Evolutionary conservation across 1,140 invertebrate species (phyloP).

Genomic region (Cheumatopsyche charites): DNA sequence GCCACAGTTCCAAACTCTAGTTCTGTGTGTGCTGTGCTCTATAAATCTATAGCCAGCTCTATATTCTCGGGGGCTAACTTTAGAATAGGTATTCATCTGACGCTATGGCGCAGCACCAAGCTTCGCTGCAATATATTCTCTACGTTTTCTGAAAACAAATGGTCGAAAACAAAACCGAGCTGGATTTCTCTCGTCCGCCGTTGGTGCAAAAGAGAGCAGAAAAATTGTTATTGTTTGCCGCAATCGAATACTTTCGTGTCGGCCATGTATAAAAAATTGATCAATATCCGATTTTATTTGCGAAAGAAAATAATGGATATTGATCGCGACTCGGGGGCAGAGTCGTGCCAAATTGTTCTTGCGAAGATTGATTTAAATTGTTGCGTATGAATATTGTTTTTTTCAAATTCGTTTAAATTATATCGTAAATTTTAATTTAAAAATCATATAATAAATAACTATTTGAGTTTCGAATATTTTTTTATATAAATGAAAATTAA

Average conservation of each 20-base stretch:
- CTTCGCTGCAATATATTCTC: slow-evolving; percentile 45
- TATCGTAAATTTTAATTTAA: too few relatives aligned
- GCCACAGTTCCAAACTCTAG: background rate
- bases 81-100: slow-evolving; percentile 45
- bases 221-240: slow-evolving; percentile 40
- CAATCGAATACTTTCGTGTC: slow-evolving; percentile 31
- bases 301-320: background rate
- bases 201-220: background rate
- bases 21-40: background rate
- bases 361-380: too few relatives aligned
- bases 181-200: slow-evolving; percentile 27
- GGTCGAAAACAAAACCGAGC: slow-evolving; percentile 42
- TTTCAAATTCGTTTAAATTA: too few relatives aligned
- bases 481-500: too few relatives aligned
- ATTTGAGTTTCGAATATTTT: too few relatives aligned
- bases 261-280: too few relatives aligned
- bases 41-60: background rate
- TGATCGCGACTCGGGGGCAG: background rate
- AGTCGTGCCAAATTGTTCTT: background rate
- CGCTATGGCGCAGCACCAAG: slow-evolving; percentile 30
- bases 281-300: too few relatives aligned
- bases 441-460: too few relatives aligned
- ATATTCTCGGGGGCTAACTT: slow-evolving; percentile 35
- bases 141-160: slow-evolving; percentile 48
- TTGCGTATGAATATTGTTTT: too few relatives aligned